Evolutionary conservation across 2,113 vertebrate species (phyloP).

Genomic region (Calyptomena viridis): DNA sequence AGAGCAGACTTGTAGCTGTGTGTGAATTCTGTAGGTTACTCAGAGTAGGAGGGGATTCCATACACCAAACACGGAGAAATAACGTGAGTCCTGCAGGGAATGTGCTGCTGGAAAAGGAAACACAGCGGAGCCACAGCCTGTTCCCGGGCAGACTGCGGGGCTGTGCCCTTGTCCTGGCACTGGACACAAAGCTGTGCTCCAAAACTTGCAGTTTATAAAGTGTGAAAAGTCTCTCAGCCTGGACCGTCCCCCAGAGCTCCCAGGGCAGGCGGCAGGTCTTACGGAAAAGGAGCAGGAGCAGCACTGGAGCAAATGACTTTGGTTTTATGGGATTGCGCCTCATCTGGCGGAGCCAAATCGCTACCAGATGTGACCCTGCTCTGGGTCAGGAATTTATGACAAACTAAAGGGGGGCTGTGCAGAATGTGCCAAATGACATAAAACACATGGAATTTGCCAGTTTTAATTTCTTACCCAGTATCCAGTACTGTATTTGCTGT

Average conservation of each 20-base stretch:
- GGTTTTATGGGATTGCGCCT: not conserved
- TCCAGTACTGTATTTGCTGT: not conserved
- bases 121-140: rapidly evolving
- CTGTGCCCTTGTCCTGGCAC: not conserved
- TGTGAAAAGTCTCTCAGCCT: not conserved
- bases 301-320: conserved; percentile 19
- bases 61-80: not conserved
- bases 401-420: not conserved
- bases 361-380: conserved; percentile 60
- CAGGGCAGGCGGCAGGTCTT: not conserved
- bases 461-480: not conserved
- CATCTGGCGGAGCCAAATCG: conserved; percentile 51
- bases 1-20: not conserved
- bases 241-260: not conserved
- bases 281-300: not conserved
- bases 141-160: not conserved
- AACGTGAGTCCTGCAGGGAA: not conserved
- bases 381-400: conserved; percentile 48
- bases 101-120: not conserved
- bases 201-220: not conserved
- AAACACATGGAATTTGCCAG: conserved; percentile 42
- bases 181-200: not conserved
- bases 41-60: not conserved
- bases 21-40: not conserved
- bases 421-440: conserved; percentile 42